Conservation (phyloP, 92 coral and sea anemone species). For the Porites divaricata region DNA sequence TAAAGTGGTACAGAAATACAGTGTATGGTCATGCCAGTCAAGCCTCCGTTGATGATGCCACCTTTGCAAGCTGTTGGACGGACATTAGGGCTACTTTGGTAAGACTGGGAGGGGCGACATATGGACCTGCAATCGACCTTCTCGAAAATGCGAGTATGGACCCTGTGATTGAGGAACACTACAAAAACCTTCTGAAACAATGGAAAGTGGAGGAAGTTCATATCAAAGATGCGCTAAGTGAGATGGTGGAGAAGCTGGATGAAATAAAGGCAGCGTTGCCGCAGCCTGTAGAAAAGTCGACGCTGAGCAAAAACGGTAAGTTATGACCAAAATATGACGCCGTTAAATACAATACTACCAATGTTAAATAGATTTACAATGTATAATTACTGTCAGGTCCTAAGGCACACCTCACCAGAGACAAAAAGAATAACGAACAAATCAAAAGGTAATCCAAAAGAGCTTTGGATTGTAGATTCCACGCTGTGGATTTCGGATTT, state of each 20-base stretch:
- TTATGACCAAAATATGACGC: background rate
- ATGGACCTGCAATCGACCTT: background rate
- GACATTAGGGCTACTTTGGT: background rate
- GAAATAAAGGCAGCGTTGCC: background rate
- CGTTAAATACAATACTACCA: background rate
- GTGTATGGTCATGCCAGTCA: background rate
- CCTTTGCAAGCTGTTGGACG: background rate
- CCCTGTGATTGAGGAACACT: background rate
- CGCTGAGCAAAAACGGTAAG: background rate
- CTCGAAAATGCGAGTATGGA: background rate
- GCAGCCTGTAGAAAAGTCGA: background rate
- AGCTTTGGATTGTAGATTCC: too few relatives aligned
- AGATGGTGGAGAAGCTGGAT: conserved; percentile 2
- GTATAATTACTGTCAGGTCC: background rate
- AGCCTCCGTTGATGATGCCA: background rate
- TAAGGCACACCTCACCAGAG: too few relatives aligned
- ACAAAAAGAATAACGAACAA: too few relatives aligned
- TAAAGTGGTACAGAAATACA: background rate
- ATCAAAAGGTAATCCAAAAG: too few relatives aligned
- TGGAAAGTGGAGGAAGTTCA: background rate
- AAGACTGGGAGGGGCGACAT: background rate
- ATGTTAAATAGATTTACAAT: background rate
- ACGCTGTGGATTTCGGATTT: too few relatives aligned
- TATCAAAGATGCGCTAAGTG: background rate
- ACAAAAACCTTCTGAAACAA: background rate